Base-by-base conservation (phyloP, 1,140 invertebrate genomes). In the Amyelois transitella region DNA sequence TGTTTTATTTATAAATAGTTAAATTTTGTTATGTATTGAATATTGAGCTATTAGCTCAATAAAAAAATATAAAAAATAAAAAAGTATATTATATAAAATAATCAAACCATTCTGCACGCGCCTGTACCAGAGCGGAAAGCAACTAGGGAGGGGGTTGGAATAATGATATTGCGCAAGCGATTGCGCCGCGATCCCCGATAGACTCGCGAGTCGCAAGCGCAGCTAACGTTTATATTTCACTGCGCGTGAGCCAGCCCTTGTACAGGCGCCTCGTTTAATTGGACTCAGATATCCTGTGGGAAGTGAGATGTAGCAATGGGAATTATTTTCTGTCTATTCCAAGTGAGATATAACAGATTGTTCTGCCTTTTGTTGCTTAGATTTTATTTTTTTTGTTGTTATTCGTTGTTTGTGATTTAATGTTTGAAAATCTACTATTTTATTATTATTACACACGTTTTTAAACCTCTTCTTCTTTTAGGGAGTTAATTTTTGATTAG, bases 81-180 rank as follows among this genome's bases (percentile, higher is more conserved):
- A n/a, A n/a, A n/a, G n/a, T n/a, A n/a, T n/a, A n/a, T n/a, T n/a
- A n/a, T n/a, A n/a, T n/a, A n/a, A n/a, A n/a, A n/a, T n/a, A n/a
- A n/a, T n/a, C n/a, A n/a, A n/a, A n/a, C n/a, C n/a, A n/a, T n/a
- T n/a, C n/a, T 49, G 47, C 6, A 3, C 3, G 0, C 47, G 47
- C 22, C 19, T 20, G 47, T 21, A 24, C 47, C n/a, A 22, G 3
- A 8, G 47, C n/a, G 12, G n/a, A n/a, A 22, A 1, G 28, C 19
- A n/a, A 43, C 51, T 57, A 63, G 69, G 58, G 58, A 55, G 62
- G 55, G 69, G 72, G 71, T 68, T 71, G 77, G 75, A 81, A 82
- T 86, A 86, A 86, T 81, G 82, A 86, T 86, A 84, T 83, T 81
- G 69, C 66, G 66, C 63, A 45, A 55, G 72, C 75, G 77, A 83